These are phyloP conservation scores for Neoascia interrupta DNA, from an alignment of 2,888 invertebrate genomes.

Conservation along the genomic window DNA sequence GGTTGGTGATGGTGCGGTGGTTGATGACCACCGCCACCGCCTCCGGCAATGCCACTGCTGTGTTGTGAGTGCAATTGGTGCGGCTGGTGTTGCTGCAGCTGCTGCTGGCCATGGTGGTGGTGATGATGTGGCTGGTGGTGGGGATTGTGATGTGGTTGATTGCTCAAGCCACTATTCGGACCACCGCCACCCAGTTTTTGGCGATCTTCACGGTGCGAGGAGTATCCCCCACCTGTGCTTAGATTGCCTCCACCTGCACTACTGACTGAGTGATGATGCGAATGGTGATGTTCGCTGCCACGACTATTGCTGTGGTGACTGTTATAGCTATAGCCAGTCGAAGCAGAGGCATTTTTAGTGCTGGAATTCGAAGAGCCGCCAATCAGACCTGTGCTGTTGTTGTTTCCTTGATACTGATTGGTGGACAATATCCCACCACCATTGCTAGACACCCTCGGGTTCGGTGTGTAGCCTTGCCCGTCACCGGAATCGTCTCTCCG, in stretches of 20 bases:
- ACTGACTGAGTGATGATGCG: constrained; percentile 72
- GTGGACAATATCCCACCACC: constrained; percentile 50
- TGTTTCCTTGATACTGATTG: constrained; percentile 46
- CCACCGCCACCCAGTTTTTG: constrained; percentile 59
- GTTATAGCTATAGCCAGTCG: constrained; percentile 67
- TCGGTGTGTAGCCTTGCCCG: constrained; percentile 75
- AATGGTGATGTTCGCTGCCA: constrained; percentile 52
- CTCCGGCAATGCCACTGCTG: constrained; percentile 65
- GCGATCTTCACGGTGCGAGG: constrained; percentile 71
- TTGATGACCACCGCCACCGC: constrained; percentile 57
- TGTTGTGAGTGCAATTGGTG: constrained; percentile 66
- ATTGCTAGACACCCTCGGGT: constrained; percentile 55
- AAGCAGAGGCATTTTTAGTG: constrained; percentile 70
- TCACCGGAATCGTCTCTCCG: constrained; percentile 76
- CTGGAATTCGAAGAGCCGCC: constrained; percentile 68
- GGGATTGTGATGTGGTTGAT: constrained; percentile 64
- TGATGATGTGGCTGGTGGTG: constrained; percentile 73
- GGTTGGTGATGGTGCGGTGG: constrained; percentile 52
- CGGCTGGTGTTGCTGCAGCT: constrained; percentile 67
- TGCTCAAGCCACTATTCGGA: constrained; percentile 41
- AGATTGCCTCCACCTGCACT: constrained; percentile 61
- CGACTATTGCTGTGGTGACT: constrained; percentile 62
- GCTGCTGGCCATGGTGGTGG: constrained; percentile 70
- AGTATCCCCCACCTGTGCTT: constrained; percentile 71
- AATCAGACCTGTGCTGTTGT: constrained; percentile 37